These are phyloP conservation scores for Hypanus sabinus DNA, from an alignment of 2,113 vertebrate species.

Conservation along the genomic window DNA sequence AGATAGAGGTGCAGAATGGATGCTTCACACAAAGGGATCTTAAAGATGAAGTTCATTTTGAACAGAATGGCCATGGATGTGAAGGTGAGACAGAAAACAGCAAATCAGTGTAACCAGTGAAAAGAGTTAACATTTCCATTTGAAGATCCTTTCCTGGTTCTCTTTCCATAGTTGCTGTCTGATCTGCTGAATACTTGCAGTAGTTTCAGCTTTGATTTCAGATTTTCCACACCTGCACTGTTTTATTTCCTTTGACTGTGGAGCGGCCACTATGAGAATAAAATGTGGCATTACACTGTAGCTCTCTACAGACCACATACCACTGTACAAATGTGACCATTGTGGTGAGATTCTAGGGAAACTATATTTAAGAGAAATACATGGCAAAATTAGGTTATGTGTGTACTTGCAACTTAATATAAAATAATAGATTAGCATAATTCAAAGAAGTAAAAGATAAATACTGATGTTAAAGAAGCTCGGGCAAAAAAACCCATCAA, in stretches of 20 bases:
- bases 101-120: no score
- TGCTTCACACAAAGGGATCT: not conserved
- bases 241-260: no score
- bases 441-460: not conserved
- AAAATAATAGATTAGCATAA: not conserved
- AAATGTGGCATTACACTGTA: not conserved
- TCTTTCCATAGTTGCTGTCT: no score
- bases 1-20: not conserved
- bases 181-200: no score
- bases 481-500: no score
- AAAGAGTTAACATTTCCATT: no score
- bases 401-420: not conserved
- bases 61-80: not conserved
- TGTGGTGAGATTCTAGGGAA: not conserved
- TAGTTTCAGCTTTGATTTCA: no score
- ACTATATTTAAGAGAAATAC: not conserved
- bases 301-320: not conserved
- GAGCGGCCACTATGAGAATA: not conserved
- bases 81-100: no score
- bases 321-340: not conserved
- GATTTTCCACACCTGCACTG: no score
- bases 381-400: not conserved
- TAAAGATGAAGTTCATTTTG: not conserved
- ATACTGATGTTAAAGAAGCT: not conserved
- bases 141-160: no score